Percentiles rank a stretch among this genome's conserved stretches.
phyloP scores from a whole-genome alignment of 2,113 vertebrate species.

The Tricholaema leucomelas region DNA sequence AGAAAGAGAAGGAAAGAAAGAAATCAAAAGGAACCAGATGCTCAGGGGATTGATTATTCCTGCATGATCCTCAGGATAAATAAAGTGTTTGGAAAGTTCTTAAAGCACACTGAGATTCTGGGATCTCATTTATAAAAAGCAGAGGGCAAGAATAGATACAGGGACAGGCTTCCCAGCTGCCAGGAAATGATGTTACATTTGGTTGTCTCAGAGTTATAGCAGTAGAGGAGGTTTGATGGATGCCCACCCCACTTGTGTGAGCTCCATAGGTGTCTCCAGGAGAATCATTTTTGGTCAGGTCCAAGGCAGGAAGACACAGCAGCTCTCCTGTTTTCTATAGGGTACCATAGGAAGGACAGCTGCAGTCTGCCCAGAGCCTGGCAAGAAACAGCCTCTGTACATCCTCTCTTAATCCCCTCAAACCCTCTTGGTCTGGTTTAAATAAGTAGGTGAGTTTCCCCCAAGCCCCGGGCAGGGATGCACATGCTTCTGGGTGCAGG shows the following conservation, averaged over 20 bases:
- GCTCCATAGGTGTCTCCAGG: background rate
- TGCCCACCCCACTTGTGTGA: background rate
- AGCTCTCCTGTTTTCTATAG: background rate
- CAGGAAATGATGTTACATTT: background rate
- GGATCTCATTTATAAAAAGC: constrained; percentile 32
- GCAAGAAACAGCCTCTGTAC: background rate
- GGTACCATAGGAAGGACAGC: background rate
- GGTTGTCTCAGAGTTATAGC: background rate
- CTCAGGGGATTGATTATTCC: constrained; percentile 42
- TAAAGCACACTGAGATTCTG: background rate
- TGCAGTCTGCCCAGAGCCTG: background rate
- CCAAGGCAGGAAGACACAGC: background rate
- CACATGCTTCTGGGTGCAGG: background rate
- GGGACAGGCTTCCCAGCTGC: background rate
- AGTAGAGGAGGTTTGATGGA: background rate
- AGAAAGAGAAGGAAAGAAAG: background rate
- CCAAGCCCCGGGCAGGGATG: background rate
- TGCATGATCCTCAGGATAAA: constrained; percentile 34
- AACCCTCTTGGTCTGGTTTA: constrained; percentile 14
- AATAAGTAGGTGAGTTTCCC: background rate
- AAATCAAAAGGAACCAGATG: constrained; percentile 58
- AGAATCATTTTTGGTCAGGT: background rate
- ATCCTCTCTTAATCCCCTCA: background rate
- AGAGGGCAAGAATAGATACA: background rate
- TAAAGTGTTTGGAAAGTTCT: constrained; percentile 51